A percentile compares a stretch with the other conserved stretches of the same genome.
Conservation (phyloP, 2,797 vertebrate genomes). For the Trachurus trachurus region DNA sequence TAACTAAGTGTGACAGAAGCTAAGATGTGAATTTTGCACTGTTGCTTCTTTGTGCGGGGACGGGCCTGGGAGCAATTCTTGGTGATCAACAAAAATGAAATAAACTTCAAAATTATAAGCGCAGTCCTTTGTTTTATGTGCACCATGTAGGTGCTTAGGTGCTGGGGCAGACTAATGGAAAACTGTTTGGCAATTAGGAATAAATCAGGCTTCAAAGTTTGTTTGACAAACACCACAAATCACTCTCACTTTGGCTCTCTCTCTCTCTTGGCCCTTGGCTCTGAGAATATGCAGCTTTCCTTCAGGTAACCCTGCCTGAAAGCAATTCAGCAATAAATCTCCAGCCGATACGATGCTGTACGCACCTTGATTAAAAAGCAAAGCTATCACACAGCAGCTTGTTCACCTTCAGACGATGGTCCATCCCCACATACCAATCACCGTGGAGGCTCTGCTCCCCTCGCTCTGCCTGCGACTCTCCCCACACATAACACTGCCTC, state of each 20-base stretch:
- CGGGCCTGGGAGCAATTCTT: conserved; percentile 12
- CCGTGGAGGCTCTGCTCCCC: conserved; percentile 22
- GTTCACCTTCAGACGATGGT: conserved; percentile 61
- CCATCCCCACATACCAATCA: conserved; percentile 60
- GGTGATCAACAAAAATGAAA: conserved; percentile 1
- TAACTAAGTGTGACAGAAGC: conserved; percentile 49
- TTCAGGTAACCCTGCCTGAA: conserved; percentile 45
- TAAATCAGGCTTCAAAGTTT: conserved; percentile 3
- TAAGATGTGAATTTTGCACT: conserved; percentile 25
- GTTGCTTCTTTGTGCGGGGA: conserved; percentile 18
- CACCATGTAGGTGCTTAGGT: neutral
- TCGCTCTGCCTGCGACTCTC: conserved; percentile 35
- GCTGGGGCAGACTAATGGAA: neutral
- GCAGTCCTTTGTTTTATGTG: conserved; percentile 2
- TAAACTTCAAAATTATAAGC: neutral
- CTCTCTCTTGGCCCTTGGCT: conserved; percentile 11
- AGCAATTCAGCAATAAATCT: conserved; percentile 66
- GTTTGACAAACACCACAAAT: neutral
- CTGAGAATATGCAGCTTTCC: conserved; percentile 19
- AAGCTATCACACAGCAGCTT: conserved; percentile 25
- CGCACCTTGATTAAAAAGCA: conserved; percentile 67
- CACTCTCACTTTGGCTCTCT: conserved; percentile 8
- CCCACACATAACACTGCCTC: conserved; percentile 43
- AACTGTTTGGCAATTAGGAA: conserved; percentile 9
- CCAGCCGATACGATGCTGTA: conserved; percentile 25